Base-by-base conservation (phyloP, 2,113 vertebrate species). In the Sclerurus mexicanus region DNA sequence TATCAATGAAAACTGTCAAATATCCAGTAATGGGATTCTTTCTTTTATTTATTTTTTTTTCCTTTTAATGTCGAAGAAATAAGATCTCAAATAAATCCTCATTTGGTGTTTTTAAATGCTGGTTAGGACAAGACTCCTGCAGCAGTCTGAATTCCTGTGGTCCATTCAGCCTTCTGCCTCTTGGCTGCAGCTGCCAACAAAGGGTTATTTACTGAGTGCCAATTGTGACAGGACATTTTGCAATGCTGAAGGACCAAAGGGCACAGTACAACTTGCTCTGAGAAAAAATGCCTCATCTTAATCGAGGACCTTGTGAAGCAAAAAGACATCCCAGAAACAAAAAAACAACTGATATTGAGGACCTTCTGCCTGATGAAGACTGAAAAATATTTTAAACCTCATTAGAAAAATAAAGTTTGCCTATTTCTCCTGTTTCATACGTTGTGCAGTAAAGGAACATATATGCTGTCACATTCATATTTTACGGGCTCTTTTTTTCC, bases 381-480 rank as follows among this genome's bases (percentile, higher is more conserved):
- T 75, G 78, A 77, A 76, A 81, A 71, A 88, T 68, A 91, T 82
- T 94, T 91, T 81, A 95, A 95, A 81, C 12, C 76, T 93, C 79
- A 86, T 96, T 96, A 96, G 85, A 83, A 91, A 94, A 85, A 74
- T 76, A 83, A 93, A 93, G 42, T 92, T 97, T 94, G 79, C 71
- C 89, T 77, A 14, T 81, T 92, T 77, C 94, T 89, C 46, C 74
- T 85, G 81, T 93, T 95, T 79, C 86, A 90, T 78, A 46, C 58
- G 31, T 53, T 67, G 55, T 71, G 47, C 60, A 95, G 96, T 68
- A 89, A 91, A 87, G 25, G 83, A 95, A 96, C 92, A 93, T 80
- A 93, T 42, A 31, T 89, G 85, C 91, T 96, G 97, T 95, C 96
- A 97, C 71, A 93, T 93, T 95, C 71, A 3, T 77, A 89, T 94